Percentiles rank a stretch among this genome's conserved stretches.
These are phyloP conservation scores for Hirundo rustica DNA, from an alignment of 2,797 vertebrate genomes.

Conservation along the genomic window DNA sequence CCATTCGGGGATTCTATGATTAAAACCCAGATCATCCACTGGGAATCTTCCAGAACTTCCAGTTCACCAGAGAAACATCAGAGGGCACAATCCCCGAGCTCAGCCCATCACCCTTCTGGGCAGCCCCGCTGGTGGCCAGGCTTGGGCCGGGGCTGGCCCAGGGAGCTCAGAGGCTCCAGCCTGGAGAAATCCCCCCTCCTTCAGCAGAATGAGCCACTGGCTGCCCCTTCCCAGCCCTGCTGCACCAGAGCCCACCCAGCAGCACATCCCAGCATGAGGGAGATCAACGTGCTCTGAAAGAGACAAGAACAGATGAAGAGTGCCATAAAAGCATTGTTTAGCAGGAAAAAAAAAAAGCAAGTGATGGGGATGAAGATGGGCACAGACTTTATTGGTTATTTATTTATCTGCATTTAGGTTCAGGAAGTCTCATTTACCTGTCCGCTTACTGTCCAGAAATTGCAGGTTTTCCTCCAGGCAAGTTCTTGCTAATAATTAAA, in stretches of 20 bases:
- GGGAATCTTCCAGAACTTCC: background rate
- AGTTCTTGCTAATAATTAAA: background rate
- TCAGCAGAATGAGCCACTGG: rapidly evolving
- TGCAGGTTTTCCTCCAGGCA: background rate
- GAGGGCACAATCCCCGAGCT: rapidly evolving
- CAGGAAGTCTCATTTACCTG: background rate
- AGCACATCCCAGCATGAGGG: rapidly evolving
- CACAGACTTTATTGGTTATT: background rate
- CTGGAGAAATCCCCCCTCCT: background rate
- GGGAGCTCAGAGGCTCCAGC: background rate
- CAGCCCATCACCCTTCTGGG: background rate
- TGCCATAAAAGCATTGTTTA: background rate
- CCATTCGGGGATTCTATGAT: background rate
- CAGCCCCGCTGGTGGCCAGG: background rate
- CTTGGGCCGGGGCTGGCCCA: background rate
- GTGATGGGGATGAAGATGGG: background rate
- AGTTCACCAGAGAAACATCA: background rate
- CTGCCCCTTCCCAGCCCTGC: background rate
- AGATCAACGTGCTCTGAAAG: rapidly evolving
- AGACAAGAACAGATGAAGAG: background rate
- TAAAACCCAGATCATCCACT: background rate
- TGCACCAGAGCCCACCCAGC: background rate
- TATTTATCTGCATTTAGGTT: background rate
- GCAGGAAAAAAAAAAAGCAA: background rate
- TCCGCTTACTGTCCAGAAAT: background rate